Conservation (phyloP, 2,113 vertebrate species). For the Saccopteryx leptura region DNA sequence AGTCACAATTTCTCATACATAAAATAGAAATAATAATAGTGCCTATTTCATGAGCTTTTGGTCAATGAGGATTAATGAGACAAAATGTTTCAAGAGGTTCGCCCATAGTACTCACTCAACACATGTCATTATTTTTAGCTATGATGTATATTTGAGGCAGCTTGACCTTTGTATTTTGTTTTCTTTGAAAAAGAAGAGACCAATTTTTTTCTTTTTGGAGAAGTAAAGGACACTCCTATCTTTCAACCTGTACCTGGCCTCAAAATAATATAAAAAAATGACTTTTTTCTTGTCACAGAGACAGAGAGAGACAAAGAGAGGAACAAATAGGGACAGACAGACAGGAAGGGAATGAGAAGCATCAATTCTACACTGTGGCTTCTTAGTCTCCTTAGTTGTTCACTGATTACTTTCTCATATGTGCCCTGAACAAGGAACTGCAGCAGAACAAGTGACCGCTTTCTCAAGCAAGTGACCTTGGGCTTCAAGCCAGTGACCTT, state of each 20-base stretch:
- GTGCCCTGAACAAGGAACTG: no score
- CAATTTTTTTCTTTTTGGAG: conserved; percentile 45
- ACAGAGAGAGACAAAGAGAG: no score
- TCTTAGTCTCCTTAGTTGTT: no score
- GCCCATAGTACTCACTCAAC: background rate
- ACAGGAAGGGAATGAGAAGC: no score
- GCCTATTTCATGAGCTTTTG: background rate
- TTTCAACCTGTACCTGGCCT: background rate
- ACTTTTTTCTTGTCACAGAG: no score
- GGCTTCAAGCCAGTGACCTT: no score
- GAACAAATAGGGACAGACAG: no score
- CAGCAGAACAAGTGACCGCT: no score
- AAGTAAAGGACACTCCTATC: background rate
- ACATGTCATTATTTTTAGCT: background rate
- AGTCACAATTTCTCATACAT: background rate
- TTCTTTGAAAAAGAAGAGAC: background rate
- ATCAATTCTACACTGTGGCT: no score
- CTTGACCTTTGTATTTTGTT: conserved; percentile 13
- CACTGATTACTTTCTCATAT: no score
- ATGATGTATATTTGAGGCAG: background rate
- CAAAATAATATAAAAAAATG: conserved; percentile 22
- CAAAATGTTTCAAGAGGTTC: background rate
- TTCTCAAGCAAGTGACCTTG: no score
- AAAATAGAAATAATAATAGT: conserved; percentile 43
- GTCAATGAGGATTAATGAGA: background rate